A percentile compares a stretch with the other conserved stretches of the same genome.
These are phyloP conservation scores for Agrotis puta DNA, from an alignment of 2,888 invertebrate genomes.

Conservation along the genomic window DNA sequence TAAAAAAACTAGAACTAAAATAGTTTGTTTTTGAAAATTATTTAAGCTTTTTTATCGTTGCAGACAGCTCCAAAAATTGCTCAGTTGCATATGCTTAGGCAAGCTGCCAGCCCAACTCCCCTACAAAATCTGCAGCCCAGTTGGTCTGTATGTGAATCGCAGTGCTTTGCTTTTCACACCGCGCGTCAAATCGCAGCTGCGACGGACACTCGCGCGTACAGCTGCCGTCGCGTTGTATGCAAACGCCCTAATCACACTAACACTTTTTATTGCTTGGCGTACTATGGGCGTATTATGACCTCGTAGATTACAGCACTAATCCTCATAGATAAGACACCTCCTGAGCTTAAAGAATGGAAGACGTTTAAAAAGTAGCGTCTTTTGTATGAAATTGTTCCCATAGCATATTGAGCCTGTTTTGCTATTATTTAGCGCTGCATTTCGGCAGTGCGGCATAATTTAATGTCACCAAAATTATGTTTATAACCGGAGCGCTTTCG, in stretches of 20 bases:
- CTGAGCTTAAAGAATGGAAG: slow-evolving; percentile 48
- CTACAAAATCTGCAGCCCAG: slow-evolving; percentile 77
- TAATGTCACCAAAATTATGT: neutral
- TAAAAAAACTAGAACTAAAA: too few relatives aligned
- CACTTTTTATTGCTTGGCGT: slow-evolving; percentile 84
- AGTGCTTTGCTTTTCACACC: slow-evolving; percentile 85
- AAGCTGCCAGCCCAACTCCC: slow-evolving; percentile 82
- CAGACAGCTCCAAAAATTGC: slow-evolving; percentile 14
- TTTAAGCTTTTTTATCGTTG: neutral
- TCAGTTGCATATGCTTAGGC: slow-evolving; percentile 66
- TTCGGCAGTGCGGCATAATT: neutral
- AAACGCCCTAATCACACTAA: slow-evolving; percentile 89
- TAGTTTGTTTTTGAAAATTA: neutral
- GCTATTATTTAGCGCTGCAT: neutral
- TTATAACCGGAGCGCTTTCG: too few relatives aligned
- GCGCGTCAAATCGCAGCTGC: slow-evolving; percentile 82
- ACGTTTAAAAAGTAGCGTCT: slow-evolving; percentile 10
- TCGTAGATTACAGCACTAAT: slow-evolving; percentile 67
- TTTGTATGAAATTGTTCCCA: slow-evolving; percentile 43
- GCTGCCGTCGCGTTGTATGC: slow-evolving; percentile 85
- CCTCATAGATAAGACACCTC: slow-evolving; percentile 61
- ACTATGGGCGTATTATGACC: slow-evolving; percentile 67
- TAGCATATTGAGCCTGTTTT: neutral
- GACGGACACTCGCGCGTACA: slow-evolving; percentile 75
- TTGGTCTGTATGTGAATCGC: slow-evolving; percentile 85